Base-by-base conservation (phyloP, 2,797 vertebrate species). In the Mus minutoides region DNA sequence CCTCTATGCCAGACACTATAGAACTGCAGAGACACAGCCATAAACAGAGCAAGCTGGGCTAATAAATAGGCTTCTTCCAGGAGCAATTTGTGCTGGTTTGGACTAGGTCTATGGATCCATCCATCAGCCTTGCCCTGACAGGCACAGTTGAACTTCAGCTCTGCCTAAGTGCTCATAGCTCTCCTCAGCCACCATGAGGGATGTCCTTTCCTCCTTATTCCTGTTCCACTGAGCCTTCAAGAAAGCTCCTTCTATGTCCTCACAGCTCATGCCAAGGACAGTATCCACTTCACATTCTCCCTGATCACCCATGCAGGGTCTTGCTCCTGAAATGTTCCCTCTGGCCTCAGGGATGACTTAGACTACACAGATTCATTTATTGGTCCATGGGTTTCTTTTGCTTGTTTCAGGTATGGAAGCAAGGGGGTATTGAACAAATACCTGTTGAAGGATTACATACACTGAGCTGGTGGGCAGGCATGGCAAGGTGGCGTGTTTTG, bases 351-450 rank as follows among this genome's bases (percentile, higher is more conserved):
- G 46, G 54, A 56, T n/a, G 46, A 31, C 64, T 86, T 89, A 76
- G 87, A 80, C 37, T 34, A 21, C n/a, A 40, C 46, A 29, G 67
- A 17, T 77, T 90, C 46, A 13, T 90, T 78, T 40, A 86, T 54
- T 92, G 31, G 49, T 29, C 34, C 75, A 6, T 92, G 82, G 52
- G 49, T 82, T 93, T 34, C 37, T 87, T 94, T 77, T 92, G n/a
- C 34, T 85, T 52, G 34, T 78, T 90, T 24, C 56, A 58, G 46
- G 60, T 52, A 69, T 26, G 31, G 87, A 49, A 37, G 46, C 46
- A 86, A 94, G 22, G 16, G 26, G 37, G 4, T 43, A 7, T 64
- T 88, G 67, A 67, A n/a, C 43, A 62, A 60, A 58, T 24, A 52
- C n/a, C 54, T 73, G 31, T 24, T 34, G 21, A 82, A 94, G 34